Base-by-base conservation (phyloP, 2,797 vertebrate genomes). In the Bovichtus diacanthus region DNA sequence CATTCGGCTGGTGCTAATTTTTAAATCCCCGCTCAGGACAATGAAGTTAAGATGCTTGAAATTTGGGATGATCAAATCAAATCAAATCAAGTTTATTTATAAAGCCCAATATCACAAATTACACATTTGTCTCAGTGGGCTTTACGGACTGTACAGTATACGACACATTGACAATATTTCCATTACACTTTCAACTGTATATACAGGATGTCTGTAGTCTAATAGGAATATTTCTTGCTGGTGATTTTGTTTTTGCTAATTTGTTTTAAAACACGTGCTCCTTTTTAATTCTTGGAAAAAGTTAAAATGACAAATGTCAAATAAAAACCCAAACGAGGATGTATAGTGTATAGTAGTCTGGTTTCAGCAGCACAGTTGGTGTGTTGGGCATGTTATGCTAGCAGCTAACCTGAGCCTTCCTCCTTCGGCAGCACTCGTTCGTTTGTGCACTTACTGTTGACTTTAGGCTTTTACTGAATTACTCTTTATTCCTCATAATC, bases 401-500 rank as follows among this genome's bases (percentile, higher is more conserved):
- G 21, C 53, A 39, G 66, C 72, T 70, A 47, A 77, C 75, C 66
- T 56, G 46, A 71, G 36, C 54, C n/a, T 69, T 61, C 68, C 23
- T 51, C 39, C 68, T 82, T 74, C 38, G 15, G 50, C 62, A 46
- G 54, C 15, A 29, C 58, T 50, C 39, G 38, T 18, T 61, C 19
- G 12, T 72, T 70, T 74, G 59, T 80, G 73, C 61, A 44, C 13
- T 63, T 58, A 47, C 67, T 90, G 86, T 91, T 89, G 85, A 92
- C 73, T 82, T 81, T 71, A 70, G 80, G 74, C 69, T 89, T 86
- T 67, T 13, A 70, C 70, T 81, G 63, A 87, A 80, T 83, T 54
- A 60, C 82, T 76, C 76, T 69, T 80, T 76, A 86, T 63, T 80
- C 76, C 58, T 38, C 27, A 5, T 82, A 85, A 88, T 87, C 86